These are phyloP conservation scores for Syngnathus typhle DNA, from an alignment of 2,113 vertebrate genomes.

Conservation along the genomic window DNA sequence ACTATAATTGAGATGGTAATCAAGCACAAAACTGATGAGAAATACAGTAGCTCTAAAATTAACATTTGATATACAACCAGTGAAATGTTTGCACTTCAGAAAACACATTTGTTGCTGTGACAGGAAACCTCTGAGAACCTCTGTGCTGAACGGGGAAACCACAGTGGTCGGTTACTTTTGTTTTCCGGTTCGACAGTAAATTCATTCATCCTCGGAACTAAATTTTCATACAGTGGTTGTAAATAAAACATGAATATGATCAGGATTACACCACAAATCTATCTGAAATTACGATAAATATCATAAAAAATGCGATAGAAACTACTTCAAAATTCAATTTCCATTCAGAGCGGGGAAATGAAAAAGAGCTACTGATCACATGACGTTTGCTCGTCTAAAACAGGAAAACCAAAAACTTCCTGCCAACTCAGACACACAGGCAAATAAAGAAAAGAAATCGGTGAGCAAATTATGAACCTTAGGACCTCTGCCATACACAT, in stretches of 20 bases:
- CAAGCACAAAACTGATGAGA: neutral
- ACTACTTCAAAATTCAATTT: neutral
- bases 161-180: conserved; percentile 33
- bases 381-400: conserved; percentile 29
- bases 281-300: neutral
- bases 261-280: too few relatives aligned
- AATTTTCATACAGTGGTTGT: neutral
- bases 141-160: conserved; percentile 35
- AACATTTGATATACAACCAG: neutral
- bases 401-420: conserved; percentile 61
- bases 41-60: neutral
- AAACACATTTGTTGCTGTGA: conserved; percentile 22
- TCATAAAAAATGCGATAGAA: neutral
- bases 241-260: neutral
- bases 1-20: neutral
- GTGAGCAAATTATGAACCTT: conserved; percentile 2
- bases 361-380: conserved; percentile 2
- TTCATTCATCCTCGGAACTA: neutral
- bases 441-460: conserved; percentile 8
- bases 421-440: conserved; percentile 18
- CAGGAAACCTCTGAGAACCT: conserved; percentile 43
- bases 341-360: neutral
- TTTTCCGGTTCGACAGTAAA: conserved; percentile 33
- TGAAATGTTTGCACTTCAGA: conserved; percentile 12
- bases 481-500: neutral